Evolutionary conservation across 2,113 vertebrate genomes (phyloP).

Genomic region (Anser brachyrhynchus): DNA sequence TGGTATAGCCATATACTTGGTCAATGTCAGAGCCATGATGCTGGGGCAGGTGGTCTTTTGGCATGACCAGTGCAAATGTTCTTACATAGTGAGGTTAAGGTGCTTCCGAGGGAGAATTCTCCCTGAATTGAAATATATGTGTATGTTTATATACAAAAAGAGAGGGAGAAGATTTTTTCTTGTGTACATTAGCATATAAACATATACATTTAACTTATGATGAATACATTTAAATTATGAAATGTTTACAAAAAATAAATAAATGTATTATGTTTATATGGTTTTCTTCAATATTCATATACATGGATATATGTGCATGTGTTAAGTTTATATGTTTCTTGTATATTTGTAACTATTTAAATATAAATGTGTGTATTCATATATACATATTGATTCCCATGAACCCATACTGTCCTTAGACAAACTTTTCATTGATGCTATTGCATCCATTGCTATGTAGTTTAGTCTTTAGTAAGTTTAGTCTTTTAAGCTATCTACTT

Average conservation of each 20-base stretch:
- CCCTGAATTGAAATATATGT: background rate
- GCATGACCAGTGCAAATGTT: background rate
- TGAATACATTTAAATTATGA: background rate
- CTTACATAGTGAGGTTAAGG: background rate
- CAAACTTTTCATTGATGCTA: background rate
- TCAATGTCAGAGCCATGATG: accelerated
- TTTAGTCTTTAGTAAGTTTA: background rate
- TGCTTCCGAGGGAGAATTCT: background rate
- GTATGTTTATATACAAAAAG: background rate
- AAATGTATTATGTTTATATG: background rate
- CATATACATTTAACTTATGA: background rate
- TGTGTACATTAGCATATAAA: no score
- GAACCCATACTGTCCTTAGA: background rate
- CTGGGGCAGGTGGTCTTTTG: background rate
- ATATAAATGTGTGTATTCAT: background rate
- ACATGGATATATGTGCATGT: background rate
- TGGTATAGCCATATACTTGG: background rate
- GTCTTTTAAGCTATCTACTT: background rate
- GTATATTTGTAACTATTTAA: background rate
- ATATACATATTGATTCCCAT: background rate
- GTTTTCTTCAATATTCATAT: background rate
- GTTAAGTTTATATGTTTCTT: background rate
- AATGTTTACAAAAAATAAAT: background rate
- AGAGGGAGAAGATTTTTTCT: background rate
- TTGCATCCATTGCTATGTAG: background rate